Evolutionary conservation across 2,888 invertebrate genomes (phyloP).

Genomic region (Orthosia gothica): DNA sequence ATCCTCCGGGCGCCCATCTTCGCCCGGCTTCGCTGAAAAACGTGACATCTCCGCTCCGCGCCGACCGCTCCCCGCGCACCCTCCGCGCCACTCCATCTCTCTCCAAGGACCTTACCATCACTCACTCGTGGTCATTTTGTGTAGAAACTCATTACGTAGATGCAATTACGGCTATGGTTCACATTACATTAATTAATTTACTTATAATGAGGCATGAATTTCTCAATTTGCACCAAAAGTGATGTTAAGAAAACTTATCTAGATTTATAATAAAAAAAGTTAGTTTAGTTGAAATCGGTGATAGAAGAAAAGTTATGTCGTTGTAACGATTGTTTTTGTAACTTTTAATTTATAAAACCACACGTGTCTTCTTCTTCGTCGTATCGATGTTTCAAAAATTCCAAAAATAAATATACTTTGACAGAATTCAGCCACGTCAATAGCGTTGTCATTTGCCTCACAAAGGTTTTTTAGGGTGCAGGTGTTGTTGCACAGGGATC

Average conservation of each 20-base stretch:
- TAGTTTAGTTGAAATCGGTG: conserved; percentile 4
- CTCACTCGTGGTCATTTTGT: conserved; percentile 80
- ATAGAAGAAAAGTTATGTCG: not conserved
- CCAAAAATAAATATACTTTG: too few species aligned
- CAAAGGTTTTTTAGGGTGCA: too few species aligned
- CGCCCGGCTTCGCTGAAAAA: conserved; percentile 85
- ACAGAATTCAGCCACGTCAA: too few species aligned
- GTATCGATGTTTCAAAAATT: too few species aligned
- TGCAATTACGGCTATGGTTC: conserved; percentile 67
- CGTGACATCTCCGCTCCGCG: conserved; percentile 84
- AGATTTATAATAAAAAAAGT: conserved; percentile 13
- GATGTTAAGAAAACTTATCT: not conserved
- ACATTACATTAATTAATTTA: conserved; percentile 47
- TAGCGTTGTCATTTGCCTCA: too few species aligned
- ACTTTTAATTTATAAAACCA: not conserved
- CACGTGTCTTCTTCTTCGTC: too few species aligned
- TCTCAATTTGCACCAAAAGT: conserved; percentile 8
- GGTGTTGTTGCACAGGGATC: too few species aligned
- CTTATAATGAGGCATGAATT: conserved; percentile 21
- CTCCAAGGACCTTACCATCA: conserved; percentile 73
- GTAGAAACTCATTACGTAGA: conserved; percentile 79
- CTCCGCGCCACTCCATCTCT: conserved; percentile 64
- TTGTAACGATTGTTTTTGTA: conserved; percentile 3
- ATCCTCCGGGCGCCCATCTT: conserved; percentile 88
- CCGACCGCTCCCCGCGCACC: conserved; percentile 70